Base-by-base conservation (phyloP, 2,797 vertebrate species). In the Pyrocephalus nanus region DNA sequence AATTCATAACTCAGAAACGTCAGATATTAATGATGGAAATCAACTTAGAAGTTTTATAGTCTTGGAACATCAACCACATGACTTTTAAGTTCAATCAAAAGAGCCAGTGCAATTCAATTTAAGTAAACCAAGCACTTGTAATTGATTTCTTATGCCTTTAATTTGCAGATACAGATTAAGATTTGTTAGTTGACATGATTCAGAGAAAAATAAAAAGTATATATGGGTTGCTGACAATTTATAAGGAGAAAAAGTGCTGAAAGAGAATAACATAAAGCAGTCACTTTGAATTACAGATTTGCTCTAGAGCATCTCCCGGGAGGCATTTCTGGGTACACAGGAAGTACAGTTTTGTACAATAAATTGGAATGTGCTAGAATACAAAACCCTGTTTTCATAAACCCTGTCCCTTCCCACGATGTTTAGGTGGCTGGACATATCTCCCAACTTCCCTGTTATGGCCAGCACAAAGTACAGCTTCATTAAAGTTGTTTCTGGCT, bases 211-310 rank as follows among this genome's bases (percentile, higher is more conserved):
- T 74, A 82, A 82, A 54, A 94, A 47, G 54, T 70, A 86, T 38
- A 45, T 72, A 58, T 82, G 67, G 1, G 38, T 83, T 87, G 60
- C 77, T 83, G 86, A 78, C 50, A 94, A 88, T 80, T 77, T 82
- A 45, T 65, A 90, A 82, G 27, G 50, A 92, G 45, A 76, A 94
- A 83, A 93, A 64, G 62, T 75, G 88, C 73, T 90, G 91, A 88
- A 95, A 88, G 40, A 90, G 34, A 83, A 6, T 40, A 88, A 79
- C 82, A 91, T 95, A 89, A 91, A 93, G 34, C 69, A 79, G 58
- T 55, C 78, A 74, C 34, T 95, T 71, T 93, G 95, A 95, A 93
- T 92, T 94, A 91, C 75, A 91, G 72, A 86, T 90, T 86, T 92
- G 36, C 72, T 95, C 84, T 82, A 62, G 36, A 74, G 53, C 78